A percentile compares a stretch with the other conserved stretches of the same genome.
These are phyloP conservation scores for Cartodere bifasciata DNA, from an alignment of 2,888 invertebrate species.

Conservation along the genomic window DNA sequence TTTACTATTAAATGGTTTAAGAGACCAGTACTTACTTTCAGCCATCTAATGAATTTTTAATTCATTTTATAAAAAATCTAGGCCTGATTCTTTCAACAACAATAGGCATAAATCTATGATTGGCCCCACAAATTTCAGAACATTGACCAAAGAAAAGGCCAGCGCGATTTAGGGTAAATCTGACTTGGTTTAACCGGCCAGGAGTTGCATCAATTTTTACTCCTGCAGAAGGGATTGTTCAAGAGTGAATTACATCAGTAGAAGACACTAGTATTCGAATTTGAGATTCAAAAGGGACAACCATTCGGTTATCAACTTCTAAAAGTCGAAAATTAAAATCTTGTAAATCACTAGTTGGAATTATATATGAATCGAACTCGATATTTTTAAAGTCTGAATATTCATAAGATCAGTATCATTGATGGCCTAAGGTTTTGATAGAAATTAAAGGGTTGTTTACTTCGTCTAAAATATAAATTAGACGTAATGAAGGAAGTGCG, in stretches of 20 bases:
- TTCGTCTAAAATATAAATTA: constrained; percentile 51
- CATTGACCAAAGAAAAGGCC: constrained; percentile 64
- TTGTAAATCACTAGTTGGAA: constrained; percentile 34
- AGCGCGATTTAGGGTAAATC: constrained; percentile 46
- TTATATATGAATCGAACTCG: constrained; percentile 42
- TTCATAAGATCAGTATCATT: constrained; percentile 42
- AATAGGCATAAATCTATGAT: constrained; percentile 72
- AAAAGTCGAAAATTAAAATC: constrained; percentile 41
- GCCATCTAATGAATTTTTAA: constrained; percentile 57
- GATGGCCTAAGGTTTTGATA: constrained; percentile 50
- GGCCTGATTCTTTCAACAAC: constrained; percentile 45
- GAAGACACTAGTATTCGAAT: constrained; percentile 50
- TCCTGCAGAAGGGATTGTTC: constrained; percentile 48
- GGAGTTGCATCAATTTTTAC: constrained; percentile 54
- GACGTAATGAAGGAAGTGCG: no score
- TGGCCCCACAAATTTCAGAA: constrained; percentile 70
- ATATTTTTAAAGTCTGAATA: constrained; percentile 44
- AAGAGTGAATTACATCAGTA: constrained; percentile 53
- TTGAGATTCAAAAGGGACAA: constrained; percentile 46
- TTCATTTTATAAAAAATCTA: constrained; percentile 44
- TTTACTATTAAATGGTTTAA: constrained; percentile 1
- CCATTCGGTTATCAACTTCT: constrained; percentile 50
- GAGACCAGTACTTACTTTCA: no score
- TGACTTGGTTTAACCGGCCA: constrained; percentile 51
- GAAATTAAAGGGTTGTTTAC: constrained; percentile 43